A percentile compares a stretch with the other conserved stretches of the same genome.
Conservation (phyloP, 2,113 vertebrate genomes). For the Suncus etruscus region DNA sequence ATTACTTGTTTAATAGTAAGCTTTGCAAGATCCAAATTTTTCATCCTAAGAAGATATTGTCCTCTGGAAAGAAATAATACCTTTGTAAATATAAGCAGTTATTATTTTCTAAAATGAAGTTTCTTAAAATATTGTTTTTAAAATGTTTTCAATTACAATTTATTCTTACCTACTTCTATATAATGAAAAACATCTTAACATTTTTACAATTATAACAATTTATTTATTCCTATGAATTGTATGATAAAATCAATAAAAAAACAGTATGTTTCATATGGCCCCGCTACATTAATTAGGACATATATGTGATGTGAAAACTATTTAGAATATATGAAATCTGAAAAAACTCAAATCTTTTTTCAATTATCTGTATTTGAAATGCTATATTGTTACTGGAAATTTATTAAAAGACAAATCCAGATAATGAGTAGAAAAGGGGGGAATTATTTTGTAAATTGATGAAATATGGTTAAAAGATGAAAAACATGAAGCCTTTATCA, state of each 20-base stretch:
- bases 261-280: neutral
- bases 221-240: neutral
- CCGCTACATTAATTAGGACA: neutral
- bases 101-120: constrained; percentile 44
- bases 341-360: constrained; percentile 34
- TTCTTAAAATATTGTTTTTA: constrained; percentile 31
- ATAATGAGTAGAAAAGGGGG: neutral
- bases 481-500: neutral
- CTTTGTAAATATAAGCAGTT: constrained; percentile 50
- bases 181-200: too few relatives aligned
- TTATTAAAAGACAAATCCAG: constrained; percentile 31
- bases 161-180: too few relatives aligned
- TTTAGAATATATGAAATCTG: constrained; percentile 23
- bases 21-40: constrained; percentile 86
- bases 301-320: constrained; percentile 2
- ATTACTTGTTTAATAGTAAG: constrained; percentile 88
- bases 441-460: constrained; percentile 26
- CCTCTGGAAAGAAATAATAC: constrained; percentile 85
- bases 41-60: constrained; percentile 88
- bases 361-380: constrained; percentile 18
- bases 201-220: neutral
- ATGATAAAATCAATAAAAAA: constrained; percentile 55
- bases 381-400: constrained; percentile 16
- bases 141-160: neutral
- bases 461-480: constrained; percentile 47